These are phyloP conservation scores for Panthera uncia DNA, from an alignment of 2,113 vertebrate genomes.

Conservation along the genomic window DNA sequence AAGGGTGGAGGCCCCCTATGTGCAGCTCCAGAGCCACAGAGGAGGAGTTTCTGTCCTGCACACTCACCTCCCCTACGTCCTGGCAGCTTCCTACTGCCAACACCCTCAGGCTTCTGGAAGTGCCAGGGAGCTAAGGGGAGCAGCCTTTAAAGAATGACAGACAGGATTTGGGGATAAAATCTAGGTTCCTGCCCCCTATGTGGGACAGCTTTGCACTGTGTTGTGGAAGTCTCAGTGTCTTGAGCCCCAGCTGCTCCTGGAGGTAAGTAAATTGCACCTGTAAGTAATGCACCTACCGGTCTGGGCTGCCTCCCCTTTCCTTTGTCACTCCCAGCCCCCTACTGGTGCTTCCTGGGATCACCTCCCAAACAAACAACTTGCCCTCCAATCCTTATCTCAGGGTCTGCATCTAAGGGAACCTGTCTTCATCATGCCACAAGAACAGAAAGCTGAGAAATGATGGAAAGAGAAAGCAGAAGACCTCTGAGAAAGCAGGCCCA, in stretches of 20 bases:
- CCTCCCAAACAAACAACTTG: background rate
- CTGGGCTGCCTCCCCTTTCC: background rate
- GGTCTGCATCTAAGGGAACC: background rate
- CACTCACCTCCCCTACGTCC: background rate
- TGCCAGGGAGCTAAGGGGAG: background rate
- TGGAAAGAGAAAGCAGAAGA: background rate
- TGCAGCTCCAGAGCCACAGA: background rate
- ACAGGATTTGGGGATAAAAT: background rate
- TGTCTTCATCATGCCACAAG: background rate
- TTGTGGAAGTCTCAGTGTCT: background rate
- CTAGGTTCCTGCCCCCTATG: background rate
- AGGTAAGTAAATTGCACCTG: background rate
- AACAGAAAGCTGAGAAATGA: background rate
- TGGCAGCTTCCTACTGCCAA: background rate
- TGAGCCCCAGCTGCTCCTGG: background rate
- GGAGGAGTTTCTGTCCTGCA: background rate
- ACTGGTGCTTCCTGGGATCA: background rate
- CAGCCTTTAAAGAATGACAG: background rate
- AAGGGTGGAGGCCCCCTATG: background rate
- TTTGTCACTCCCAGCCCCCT: too few species aligned
- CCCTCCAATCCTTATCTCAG: background rate
- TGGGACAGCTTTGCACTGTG: background rate
- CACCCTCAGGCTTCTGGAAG: background rate
- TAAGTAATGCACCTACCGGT: background rate
- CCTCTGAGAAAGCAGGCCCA: background rate